Evolutionary conservation across 1,140 invertebrate genomes (phyloP).

Genomic region (Pseudomyrmex sp.): DNA sequence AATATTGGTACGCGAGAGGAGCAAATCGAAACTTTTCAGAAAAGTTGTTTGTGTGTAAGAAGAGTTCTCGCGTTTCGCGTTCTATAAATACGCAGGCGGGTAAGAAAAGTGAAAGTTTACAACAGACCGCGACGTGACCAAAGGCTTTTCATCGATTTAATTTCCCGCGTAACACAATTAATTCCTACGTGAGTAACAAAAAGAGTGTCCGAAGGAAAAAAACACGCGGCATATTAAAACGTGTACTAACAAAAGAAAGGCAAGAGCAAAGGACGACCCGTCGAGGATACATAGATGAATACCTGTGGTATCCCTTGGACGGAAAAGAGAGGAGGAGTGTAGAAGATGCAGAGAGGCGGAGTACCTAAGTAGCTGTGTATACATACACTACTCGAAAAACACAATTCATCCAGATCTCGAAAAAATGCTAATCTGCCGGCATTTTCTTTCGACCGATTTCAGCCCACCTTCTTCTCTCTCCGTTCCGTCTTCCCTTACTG

Average conservation of each 20-base stretch:
- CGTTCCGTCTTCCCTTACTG: background rate
- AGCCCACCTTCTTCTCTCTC: background rate
- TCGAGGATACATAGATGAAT: background rate
- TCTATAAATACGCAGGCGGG: background rate
- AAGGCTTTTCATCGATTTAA: background rate
- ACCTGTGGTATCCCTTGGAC: constrained; percentile 2
- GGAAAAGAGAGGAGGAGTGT: background rate
- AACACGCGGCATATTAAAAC: constrained; percentile 25
- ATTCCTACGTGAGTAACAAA: background rate
- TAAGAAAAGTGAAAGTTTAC: background rate
- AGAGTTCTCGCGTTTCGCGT: background rate
- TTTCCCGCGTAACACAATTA: background rate
- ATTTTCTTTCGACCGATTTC: constrained; percentile 59
- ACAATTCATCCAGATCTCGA: constrained; percentile 71
- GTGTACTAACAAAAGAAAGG: too few relatives aligned
- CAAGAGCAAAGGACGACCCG: background rate
- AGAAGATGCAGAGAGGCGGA: background rate
- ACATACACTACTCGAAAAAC: constrained; percentile 67
- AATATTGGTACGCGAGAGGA: background rate
- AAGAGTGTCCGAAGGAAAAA: background rate
- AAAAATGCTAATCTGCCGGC: constrained; percentile 76
- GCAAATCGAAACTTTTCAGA: constrained; percentile 63
- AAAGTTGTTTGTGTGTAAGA: constrained; percentile 18
- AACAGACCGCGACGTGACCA: background rate
- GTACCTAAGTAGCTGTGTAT: constrained; percentile 36